These are phyloP conservation scores for Rhynchonycteris naso DNA, from an alignment of 2,797 vertebrate genomes.

Conservation along the genomic window DNA sequence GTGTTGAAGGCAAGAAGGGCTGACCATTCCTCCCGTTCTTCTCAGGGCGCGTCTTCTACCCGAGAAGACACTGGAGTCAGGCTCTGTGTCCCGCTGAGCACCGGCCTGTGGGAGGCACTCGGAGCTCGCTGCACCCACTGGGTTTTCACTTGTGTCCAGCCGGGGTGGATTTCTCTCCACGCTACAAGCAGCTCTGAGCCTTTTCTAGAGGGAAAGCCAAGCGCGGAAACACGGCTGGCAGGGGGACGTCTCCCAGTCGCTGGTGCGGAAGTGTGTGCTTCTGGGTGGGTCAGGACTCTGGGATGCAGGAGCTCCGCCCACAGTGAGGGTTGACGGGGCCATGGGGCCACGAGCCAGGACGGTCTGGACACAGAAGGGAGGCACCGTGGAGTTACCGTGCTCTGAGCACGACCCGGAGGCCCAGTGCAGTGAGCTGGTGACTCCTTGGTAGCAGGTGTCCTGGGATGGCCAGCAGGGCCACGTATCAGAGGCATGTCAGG, in stretches of 20 bases:
- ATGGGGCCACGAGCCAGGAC: fast-evolving
- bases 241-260: not conserved
- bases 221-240: not conserved
- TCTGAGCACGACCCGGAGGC: not conserved
- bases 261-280: not conserved
- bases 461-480: not conserved
- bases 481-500: not conserved
- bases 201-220: not conserved
- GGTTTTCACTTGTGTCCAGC: not conserved
- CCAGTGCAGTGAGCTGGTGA: not conserved
- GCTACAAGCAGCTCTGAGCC: not conserved
- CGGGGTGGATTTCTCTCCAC: not conserved
- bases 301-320: not conserved
- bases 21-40: not conserved
- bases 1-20: not conserved
- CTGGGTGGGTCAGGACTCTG: not conserved
- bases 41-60: not conserved
- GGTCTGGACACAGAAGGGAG: not conserved
- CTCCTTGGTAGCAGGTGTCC: not conserved
- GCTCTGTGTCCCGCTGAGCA: not conserved
- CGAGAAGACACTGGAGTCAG: not conserved
- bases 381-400: too few relatives aligned
- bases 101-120: not conserved
- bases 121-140: not conserved
- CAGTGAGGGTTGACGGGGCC: fast-evolving